These are phyloP conservation scores for Ageneiosus marmoratus DNA, from an alignment of 2,113 vertebrate genomes.

Conservation along the genomic window DNA sequence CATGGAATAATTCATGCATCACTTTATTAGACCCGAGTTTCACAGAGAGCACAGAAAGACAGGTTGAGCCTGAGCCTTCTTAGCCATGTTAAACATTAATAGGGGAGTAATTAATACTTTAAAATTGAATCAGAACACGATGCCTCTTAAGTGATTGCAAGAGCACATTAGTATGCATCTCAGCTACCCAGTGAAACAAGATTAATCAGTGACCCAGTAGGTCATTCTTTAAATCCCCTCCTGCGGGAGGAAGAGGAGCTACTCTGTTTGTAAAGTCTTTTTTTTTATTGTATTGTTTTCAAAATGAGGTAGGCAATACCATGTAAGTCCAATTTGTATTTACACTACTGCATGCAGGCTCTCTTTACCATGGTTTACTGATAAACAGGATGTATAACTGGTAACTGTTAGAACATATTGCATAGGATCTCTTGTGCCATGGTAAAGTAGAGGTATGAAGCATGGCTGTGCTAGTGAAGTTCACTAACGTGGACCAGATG, in stretches of 20 bases:
- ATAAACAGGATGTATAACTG: neutral
- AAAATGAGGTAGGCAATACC: conserved; percentile 37
- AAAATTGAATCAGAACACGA: conserved; percentile 27
- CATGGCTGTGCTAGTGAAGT: neutral
- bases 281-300: conserved; percentile 56
- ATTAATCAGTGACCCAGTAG: conserved; percentile 55
- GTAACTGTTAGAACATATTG: neutral
- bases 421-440: neutral
- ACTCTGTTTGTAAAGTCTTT: neutral
- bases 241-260: conserved; percentile 25
- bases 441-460: neutral
- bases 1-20: conserved; percentile 31
- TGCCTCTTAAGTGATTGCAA: conserved; percentile 34
- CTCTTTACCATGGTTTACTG: neutral
- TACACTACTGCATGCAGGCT: neutral
- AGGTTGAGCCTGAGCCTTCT: neutral
- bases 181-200: conserved; percentile 34
- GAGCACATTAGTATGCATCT: conserved; percentile 40
- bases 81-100: conserved; percentile 41
- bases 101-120: conserved; percentile 40
- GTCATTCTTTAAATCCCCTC: conserved; percentile 34
- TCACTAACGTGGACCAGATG: neutral
- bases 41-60: conserved; percentile 3
- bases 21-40: conserved; percentile 7
- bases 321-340: neutral